Conservation (phyloP, 2,113 vertebrate genomes). For the Nannobrachium achirus region DNA sequence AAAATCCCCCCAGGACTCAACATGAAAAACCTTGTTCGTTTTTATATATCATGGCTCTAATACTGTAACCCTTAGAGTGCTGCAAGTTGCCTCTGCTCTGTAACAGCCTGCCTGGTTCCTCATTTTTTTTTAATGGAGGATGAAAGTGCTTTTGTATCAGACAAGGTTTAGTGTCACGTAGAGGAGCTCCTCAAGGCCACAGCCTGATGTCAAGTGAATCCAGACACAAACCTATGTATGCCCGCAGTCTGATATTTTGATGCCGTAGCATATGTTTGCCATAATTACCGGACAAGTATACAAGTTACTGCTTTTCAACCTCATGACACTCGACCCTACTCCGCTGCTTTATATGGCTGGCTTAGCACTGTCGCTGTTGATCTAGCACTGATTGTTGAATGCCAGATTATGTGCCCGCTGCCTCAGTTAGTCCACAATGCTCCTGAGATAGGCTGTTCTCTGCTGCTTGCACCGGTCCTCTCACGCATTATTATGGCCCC, state of each 20-base stretch:
- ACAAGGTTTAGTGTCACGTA: conserved; percentile 29
- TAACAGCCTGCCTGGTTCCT: conserved; percentile 14
- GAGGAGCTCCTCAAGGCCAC: conserved; percentile 22
- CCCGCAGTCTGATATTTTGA: conserved; percentile 53
- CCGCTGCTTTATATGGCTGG: conserved; percentile 26
- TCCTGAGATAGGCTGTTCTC: background rate
- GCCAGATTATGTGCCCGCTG: conserved; percentile 13
- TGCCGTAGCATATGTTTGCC: conserved; percentile 18
- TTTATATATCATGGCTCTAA: conserved; percentile 65
- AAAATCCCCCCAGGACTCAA: conserved; percentile 35
- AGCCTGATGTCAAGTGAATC: conserved; percentile 23
- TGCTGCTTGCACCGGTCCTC: conserved; percentile 24
- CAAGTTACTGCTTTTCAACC: conserved; percentile 16
- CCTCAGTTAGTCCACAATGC: background rate
- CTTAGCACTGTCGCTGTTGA: conserved; percentile 11
- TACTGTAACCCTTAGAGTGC: conserved; percentile 58
- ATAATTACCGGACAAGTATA: conserved; percentile 15
- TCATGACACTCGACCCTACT: conserved; percentile 21
- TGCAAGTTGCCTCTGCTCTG: conserved; percentile 44
- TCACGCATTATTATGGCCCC: conserved; percentile 24
- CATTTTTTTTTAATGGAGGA: conserved; percentile 11
- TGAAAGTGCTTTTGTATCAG: conserved; percentile 28
- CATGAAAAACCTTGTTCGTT: conserved; percentile 55
- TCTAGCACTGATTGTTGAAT: conserved; percentile 8
- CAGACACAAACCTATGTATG: conserved; percentile 23